Conservation (phyloP, 2,888 invertebrate species). For the Agrochola macilenta region DNA sequence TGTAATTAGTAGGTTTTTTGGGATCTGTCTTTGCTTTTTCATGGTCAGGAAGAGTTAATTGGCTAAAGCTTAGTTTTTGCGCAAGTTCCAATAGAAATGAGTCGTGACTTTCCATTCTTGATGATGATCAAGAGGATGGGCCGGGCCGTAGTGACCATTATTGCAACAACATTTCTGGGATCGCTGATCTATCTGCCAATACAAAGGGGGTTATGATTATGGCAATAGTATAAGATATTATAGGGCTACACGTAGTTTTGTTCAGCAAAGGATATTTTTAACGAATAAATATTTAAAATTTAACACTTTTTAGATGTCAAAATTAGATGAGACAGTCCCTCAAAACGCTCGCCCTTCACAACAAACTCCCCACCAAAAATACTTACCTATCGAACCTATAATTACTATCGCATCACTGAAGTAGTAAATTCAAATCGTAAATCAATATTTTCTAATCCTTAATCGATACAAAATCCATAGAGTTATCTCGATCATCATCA, state of each 20-base stretch:
- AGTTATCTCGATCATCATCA: slow-evolving; percentile 34
- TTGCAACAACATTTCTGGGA: neutral
- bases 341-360: neutral
- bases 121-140: neutral
- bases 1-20: neutral
- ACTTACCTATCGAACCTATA: neutral
- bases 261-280: neutral
- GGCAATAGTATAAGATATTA: neutral
- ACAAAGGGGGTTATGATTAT: neutral
- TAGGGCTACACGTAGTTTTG: neutral
- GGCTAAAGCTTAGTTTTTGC: neutral
- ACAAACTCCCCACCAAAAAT: neutral
- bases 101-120: neutral
- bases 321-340: neutral
- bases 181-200: neutral
- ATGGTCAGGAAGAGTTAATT: neutral
- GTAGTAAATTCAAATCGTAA: neutral
- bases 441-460: slow-evolving; percentile 9
- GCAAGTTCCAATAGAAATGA: neutral
- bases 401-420: neutral
- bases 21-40: neutral
- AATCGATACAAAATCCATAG: slow-evolving; percentile 13
- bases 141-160: neutral
- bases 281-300: neutral
- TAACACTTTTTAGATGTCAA: neutral